Evolutionary conservation across 1,140 invertebrate genomes (phyloP).

Genomic region (Megalopta genalis): DNA sequence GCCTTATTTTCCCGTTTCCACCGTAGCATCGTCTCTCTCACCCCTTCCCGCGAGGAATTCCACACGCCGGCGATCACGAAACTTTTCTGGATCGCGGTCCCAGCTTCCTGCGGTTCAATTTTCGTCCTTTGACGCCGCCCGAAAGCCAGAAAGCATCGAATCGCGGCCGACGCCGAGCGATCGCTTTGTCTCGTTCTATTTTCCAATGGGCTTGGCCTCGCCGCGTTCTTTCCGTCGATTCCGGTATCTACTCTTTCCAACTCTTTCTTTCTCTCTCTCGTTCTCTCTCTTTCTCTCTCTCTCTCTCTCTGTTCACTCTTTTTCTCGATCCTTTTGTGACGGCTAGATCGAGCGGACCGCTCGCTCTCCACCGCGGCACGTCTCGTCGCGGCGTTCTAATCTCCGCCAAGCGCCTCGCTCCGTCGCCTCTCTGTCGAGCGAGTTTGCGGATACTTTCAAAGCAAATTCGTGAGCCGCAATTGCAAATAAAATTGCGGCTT

Average conservation of each 20-base stretch:
- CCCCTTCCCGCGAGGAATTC: neutral
- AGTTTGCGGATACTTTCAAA: conserved; percentile 42
- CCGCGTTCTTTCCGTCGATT: no score
- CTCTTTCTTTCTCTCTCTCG: neutral
- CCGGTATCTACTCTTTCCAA: neutral
- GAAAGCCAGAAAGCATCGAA: conserved; percentile 22
- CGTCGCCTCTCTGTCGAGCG: conserved; percentile 20
- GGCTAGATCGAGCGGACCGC: conserved; percentile 13
- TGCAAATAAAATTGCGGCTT: conserved; percentile 39
- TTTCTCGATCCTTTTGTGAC: conserved; percentile 28
- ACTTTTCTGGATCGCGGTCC: neutral
- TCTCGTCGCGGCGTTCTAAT: conserved; percentile 17
- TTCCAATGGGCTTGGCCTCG: neutral
- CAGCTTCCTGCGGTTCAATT: conserved; percentile 29
- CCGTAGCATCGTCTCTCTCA: no score
- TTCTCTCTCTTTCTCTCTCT: neutral
- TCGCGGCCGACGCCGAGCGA: neutral
- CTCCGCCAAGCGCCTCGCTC: conserved; percentile 9
- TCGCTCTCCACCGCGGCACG: conserved; percentile 3
- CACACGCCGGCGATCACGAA: neutral
- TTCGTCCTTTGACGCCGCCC: conserved; percentile 41
- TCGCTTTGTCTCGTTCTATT: conserved; percentile 31
- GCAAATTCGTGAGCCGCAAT: conserved; percentile 37
- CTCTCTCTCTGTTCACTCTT: neutral
- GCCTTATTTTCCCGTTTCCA: no score